phyloP scores from a whole-genome alignment of 2,113 vertebrate species.

The Cygnus buccinator region DNA sequence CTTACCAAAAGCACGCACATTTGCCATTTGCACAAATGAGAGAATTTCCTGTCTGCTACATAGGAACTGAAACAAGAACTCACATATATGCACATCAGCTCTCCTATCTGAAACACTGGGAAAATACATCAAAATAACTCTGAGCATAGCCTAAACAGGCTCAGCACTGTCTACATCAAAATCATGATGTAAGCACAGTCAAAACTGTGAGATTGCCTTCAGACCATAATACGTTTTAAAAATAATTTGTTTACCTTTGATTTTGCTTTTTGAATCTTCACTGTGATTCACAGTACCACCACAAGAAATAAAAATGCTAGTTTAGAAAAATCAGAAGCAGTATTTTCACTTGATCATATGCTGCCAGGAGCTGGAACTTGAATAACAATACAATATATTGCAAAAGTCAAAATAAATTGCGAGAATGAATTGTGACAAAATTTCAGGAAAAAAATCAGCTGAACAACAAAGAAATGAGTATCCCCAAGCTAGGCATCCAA shows the following conservation, averaged over 20 bases:
- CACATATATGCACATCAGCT: slow-evolving; percentile 31
- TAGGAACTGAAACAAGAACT: slow-evolving; percentile 66
- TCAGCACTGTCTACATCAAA: not conserved
- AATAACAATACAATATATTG: not conserved
- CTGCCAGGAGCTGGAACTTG: not conserved
- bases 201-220: not conserved
- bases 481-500: not conserved
- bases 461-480: not conserved
- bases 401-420: not conserved
- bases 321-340: not conserved
- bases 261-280: not conserved
- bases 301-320: not conserved
- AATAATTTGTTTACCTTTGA: not conserved
- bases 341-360: not conserved
- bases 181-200: not conserved
- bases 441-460: not conserved
- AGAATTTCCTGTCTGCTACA: slow-evolving; percentile 67
- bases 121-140: slow-evolving; percentile 55
- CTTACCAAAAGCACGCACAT: slow-evolving; percentile 53
- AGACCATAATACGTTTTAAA: not conserved
- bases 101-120: slow-evolving; percentile 33
- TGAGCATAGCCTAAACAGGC: not conserved
- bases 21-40: slow-evolving; percentile 61
- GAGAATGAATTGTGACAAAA: not conserved
- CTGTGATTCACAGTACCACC: not conserved